A percentile compares a stretch with the other conserved stretches of the same genome.
These are phyloP conservation scores for Cinclus cinclus DNA, from an alignment of 2,113 vertebrate species.

Conservation along the genomic window DNA sequence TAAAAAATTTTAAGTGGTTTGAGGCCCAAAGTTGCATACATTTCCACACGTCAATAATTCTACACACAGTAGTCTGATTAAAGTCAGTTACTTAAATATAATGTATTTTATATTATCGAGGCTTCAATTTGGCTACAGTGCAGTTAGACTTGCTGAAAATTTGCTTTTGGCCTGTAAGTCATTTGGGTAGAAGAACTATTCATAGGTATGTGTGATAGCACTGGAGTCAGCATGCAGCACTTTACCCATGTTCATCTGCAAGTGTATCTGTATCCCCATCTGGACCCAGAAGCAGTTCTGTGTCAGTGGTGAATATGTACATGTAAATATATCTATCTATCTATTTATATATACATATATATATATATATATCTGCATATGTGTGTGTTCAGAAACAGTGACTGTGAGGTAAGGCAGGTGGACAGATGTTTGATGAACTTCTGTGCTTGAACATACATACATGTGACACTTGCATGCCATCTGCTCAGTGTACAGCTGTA, in stretches of 20 bases:
- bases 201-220: rapidly evolving
- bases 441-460: background rate
- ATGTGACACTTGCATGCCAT: background rate
- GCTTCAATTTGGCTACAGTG: background rate
- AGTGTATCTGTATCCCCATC: background rate
- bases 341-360: background rate
- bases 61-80: background rate
- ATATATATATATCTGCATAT: background rate
- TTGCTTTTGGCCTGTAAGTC: background rate
- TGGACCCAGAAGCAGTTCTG: background rate
- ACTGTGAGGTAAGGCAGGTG: background rate
- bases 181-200: background rate
- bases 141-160: background rate
- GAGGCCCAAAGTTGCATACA: background rate
- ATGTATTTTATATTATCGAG: background rate
- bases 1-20: slow-evolving; percentile 37
- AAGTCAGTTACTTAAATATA: background rate
- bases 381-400: background rate
- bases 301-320: background rate
- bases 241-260: background rate
- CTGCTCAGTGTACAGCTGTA: background rate
- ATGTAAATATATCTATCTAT: background rate
- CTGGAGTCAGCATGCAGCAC: rapidly evolving
- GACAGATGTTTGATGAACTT: background rate
- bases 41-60: background rate